Base-by-base conservation (phyloP, 1,140 invertebrate species). In the Aphelinus atriplicis region DNA sequence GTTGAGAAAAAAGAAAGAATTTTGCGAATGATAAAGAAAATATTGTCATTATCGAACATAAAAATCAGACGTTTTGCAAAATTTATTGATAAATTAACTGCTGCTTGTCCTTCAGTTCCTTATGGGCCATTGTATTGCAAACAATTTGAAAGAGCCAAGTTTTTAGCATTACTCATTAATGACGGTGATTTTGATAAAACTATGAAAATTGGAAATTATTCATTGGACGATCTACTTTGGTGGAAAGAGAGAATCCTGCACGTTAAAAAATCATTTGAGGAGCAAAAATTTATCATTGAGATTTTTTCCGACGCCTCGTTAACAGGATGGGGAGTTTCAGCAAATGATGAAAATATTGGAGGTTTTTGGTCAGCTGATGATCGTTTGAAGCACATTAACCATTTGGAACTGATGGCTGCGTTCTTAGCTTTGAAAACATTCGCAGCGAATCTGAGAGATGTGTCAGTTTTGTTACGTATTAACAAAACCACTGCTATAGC, bases 331-430 rank as follows among this genome's bases (percentile, higher is more conserved):
- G 79, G 77, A 2, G 64, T 63, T n/a, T 50, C 50, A 60, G 77
- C 61, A 63, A 67, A 75, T 48, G 75, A 61, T 7, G 58, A 78
- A 51, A 53, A 62, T 3, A 55, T 65, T 48, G 70, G 78, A 62
- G 82, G 82, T 43, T 78, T 76, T 55, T 84, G 80, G 80, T 62
- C 45, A 9, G 9, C 64, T 42, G 10, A 60, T 5, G 80, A 82
- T 63, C 53, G 10, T 42, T 6, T 51, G 7, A 67, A 81, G 74
- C 72, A 51, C 47, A 87, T 86, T 47, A 86, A 87, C 79, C 84
- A 81, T 73, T 78, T 86, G 71, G 84, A 86, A 71, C 50, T 86
- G 0, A 55, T 81, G 51, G 62, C 66, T 76, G 65, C 57, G 77
- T 74, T 63, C 61, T 56, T 57, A 43, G 68, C 43, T 9, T 57